Evolutionary conservation across 2,888 invertebrate species (phyloP).

Genomic region (Machimus atricapillus): DNA sequence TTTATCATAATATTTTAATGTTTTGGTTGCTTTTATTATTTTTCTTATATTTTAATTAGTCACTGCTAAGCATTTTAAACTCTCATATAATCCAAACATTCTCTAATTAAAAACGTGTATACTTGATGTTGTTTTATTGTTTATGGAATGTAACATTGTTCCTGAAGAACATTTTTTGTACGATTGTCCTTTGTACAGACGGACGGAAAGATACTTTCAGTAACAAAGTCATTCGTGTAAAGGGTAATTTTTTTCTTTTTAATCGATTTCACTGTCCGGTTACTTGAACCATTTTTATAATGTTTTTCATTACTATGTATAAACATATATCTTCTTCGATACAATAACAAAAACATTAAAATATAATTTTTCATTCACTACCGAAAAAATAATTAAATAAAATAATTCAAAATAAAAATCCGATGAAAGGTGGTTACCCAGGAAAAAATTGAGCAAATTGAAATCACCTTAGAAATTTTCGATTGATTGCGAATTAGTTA

Average conservation of each 20-base stretch:
- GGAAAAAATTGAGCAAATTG: background rate
- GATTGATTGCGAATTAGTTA: background rate
- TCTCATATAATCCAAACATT: background rate
- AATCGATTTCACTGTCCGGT: constrained; percentile 2
- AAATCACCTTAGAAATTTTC: background rate
- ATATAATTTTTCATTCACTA: background rate
- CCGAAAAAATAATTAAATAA: background rate
- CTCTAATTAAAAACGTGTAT: background rate
- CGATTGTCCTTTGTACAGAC: constrained; percentile 22
- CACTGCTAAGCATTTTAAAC: background rate
- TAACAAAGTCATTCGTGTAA: background rate
- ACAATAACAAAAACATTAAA: constrained; percentile 11
- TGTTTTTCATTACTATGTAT: background rate
- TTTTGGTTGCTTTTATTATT: background rate
- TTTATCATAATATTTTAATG: background rate
- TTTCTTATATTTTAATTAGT: background rate
- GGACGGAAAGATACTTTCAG: constrained; percentile 34
- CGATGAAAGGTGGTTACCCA: background rate
- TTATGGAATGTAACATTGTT: background rate
- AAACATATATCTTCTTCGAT: background rate
- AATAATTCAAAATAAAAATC: background rate
- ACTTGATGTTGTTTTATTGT: background rate
- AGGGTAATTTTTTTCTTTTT: background rate
- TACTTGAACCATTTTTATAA: background rate
- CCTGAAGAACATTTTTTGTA: constrained; percentile 7